Base-by-base conservation (phyloP, 2,797 vertebrate species). In the Pipistrellus kuhlii region DNA sequence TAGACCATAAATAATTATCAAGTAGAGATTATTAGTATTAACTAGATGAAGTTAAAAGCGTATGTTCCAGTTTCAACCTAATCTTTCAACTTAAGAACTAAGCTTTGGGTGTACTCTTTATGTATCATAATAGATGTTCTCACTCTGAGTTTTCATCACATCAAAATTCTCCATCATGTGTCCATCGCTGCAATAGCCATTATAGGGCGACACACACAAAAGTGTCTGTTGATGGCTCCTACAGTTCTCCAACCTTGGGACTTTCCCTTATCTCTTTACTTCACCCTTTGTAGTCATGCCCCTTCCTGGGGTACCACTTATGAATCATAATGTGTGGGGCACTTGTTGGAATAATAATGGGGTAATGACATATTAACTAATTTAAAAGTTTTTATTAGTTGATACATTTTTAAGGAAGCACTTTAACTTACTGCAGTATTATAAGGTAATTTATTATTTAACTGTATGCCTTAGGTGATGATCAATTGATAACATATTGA, bases 371-470 rank as follows among this genome's bases (percentile, higher is more conserved):
- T 18, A 17, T 88, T 86, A 80, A 87, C 44, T 53, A 92, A 51
- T 41, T 86, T 77, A 75, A 32, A 88, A 90, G 11, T 25, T 77
- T 81, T 81, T 90, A 21, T 82, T 76, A 69, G 5, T 72, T 72
- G 83, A 68, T 75, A 85, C 14, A n/a, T 91, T 93, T 92, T 93
- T 68, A 44, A 59, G 46, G 57, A 95, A 96, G 41, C 71, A 80
- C 46, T 92, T 77, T 71, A 90, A 86, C 30, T 81, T 93, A 75
- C 18, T 97, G 38, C 48, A 73, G 88, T 84, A 92, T 76, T 88
- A n/a, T 71, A 46, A 55, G 35, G 25, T 80, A 62, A 71, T 68
- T 83, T 85, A 62, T 90, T 85, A 11, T n/a, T 88, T 87, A 85
- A 68, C 14, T 17, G 1, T 77, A 18, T 92, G 64, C 57, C 21